Conservation (phyloP, 2,888 invertebrate genomes). For the Emesis russula region DNA sequence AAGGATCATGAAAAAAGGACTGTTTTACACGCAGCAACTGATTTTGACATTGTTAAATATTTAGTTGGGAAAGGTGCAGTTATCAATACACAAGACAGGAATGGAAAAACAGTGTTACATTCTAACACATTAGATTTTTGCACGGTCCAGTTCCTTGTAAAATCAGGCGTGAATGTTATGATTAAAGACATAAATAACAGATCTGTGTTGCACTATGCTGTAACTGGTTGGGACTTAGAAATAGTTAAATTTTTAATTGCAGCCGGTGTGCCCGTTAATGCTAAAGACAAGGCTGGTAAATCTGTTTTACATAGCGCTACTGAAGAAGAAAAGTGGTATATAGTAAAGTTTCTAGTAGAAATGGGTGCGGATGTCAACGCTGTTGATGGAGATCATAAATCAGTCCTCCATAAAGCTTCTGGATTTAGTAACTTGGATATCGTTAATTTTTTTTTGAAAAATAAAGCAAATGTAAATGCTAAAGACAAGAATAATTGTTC, state of each 20-base stretch:
- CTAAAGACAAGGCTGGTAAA: slow-evolving; percentile 76
- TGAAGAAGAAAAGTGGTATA: neutral
- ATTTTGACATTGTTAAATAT: slow-evolving; percentile 1
- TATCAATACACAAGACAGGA: neutral
- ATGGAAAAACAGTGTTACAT: neutral
- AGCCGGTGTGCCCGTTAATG: neutral
- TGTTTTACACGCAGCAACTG: slow-evolving; percentile 10
- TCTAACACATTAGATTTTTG: neutral
- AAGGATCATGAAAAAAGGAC: neutral
- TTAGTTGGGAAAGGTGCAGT: slow-evolving; percentile 1
- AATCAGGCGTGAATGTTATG: neutral
- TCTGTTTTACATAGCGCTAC: neutral
- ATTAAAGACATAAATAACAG: neutral
- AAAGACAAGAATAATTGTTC: slow-evolving; percentile 28
- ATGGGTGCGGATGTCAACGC: neutral
- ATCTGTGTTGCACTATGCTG: slow-evolving; percentile 6
- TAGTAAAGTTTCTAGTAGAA: slow-evolving; percentile 1
- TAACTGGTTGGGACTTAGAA: neutral
- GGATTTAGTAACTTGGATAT: neutral
- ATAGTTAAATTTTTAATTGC: neutral
- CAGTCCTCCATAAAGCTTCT: neutral
- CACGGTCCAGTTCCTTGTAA: neutral
- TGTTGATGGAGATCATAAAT: neutral
- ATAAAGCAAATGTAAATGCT: neutral
- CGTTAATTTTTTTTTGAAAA: neutral